A percentile compares a stretch with the other conserved stretches of the same genome.
phyloP scores from a whole-genome alignment of 2,113 vertebrate species.

The Columba livia region DNA sequence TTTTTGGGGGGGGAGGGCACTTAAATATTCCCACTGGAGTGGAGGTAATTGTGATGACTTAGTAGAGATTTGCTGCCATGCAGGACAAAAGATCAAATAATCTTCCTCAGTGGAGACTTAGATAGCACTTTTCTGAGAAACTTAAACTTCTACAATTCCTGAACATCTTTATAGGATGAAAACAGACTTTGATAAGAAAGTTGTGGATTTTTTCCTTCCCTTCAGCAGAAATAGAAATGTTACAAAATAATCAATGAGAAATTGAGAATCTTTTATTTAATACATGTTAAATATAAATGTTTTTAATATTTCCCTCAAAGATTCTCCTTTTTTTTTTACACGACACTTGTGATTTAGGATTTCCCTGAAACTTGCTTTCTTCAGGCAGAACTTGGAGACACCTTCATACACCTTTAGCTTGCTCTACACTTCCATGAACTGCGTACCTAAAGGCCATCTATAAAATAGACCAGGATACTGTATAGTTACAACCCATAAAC shows the following conservation, averaged over 20 bases:
- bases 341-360: not conserved
- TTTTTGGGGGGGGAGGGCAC: too few species aligned
- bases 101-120: not conserved
- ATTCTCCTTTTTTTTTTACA: too few species aligned
- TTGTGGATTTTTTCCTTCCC: too few species aligned
- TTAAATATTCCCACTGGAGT: not conserved
- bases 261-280: not conserved
- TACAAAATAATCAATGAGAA: not conserved
- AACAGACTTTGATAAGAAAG: not conserved
- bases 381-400: not conserved
- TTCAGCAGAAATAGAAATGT: not conserved
- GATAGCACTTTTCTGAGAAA: not conserved
- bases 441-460: not conserved
- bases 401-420: not conserved
- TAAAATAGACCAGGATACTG: not conserved
- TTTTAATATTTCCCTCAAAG: not conserved
- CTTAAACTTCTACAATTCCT: not conserved
- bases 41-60: not conserved
- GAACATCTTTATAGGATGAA: not conserved
- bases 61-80: not conserved
- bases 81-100: not conserved
- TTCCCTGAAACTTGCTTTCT: not conserved
- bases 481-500: not conserved
- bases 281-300: rapidly evolving
- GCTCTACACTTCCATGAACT: rapidly evolving